These are phyloP conservation scores for Esox niger DNA, from an alignment of 2,113 vertebrate species.

Conservation along the genomic window DNA sequence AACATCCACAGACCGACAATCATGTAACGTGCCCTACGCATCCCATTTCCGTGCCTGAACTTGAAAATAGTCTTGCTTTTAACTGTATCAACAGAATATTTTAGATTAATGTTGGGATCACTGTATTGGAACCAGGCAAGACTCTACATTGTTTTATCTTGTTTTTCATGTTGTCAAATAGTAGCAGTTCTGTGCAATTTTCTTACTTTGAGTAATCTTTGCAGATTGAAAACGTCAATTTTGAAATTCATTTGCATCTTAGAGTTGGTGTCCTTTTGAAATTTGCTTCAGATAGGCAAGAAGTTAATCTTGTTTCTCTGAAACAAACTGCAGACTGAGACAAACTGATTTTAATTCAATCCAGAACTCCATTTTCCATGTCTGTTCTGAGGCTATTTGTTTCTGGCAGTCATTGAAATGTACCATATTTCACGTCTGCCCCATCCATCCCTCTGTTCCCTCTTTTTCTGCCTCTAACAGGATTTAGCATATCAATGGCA, in stretches of 20 bases:
- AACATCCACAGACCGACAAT: not conserved
- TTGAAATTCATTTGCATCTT: constrained; percentile 23
- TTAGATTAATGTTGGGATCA: too few species aligned
- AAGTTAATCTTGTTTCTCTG: not conserved
- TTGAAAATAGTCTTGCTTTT: too few species aligned
- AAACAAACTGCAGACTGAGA: constrained; percentile 7
- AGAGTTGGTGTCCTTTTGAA: not conserved
- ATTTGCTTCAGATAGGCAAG: not conserved
- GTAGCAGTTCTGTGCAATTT: too few species aligned
- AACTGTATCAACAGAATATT: too few species aligned
- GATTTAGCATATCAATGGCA: constrained; percentile 72
- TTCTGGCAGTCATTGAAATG: constrained; percentile 35
- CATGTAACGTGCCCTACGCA: too few species aligned
- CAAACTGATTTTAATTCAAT: constrained; percentile 25
- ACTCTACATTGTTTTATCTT: not conserved
- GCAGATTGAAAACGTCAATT: constrained; percentile 17
- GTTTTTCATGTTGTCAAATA: too few species aligned
- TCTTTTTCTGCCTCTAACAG: constrained; percentile 48
- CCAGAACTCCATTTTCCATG: constrained; percentile 12
- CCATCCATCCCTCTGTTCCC: not conserved
- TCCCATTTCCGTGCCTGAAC: too few species aligned
- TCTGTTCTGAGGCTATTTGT: constrained; percentile 34
- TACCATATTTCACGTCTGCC: constrained; percentile 38
- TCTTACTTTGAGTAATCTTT: not conserved
- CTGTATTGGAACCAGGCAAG: too few species aligned